These are phyloP conservation scores for Rostratula benghalensis DNA, from an alignment of 2,113 vertebrate species.

Conservation along the genomic window DNA sequence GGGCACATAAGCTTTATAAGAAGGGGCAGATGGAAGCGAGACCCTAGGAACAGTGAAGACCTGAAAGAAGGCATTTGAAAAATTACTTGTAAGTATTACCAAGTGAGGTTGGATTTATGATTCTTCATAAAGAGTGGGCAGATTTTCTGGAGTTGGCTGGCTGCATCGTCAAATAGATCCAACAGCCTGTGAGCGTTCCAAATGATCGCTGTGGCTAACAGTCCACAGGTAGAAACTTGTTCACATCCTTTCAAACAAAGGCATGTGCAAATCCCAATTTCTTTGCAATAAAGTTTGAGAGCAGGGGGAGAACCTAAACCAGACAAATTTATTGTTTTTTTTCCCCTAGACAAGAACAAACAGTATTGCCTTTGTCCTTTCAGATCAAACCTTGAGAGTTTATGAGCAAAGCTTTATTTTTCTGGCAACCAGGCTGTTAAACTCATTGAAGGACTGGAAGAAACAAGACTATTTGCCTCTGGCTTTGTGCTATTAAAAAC, in stretches of 20 bases:
- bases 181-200: neutral
- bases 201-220: neutral
- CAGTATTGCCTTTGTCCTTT: slow-evolving; percentile 12
- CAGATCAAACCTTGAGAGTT: slow-evolving; percentile 20
- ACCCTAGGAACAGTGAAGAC: neutral
- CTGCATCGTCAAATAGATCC: neutral
- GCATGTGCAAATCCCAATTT: neutral
- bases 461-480: neutral
- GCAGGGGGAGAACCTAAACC: neutral
- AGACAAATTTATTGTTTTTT: neutral
- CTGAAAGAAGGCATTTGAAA: slow-evolving; percentile 5
- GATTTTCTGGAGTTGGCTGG: neutral
- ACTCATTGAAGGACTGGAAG: slow-evolving; percentile 8
- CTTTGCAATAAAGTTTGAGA: neutral
- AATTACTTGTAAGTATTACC: neutral
- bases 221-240: neutral
- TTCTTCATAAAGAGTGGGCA: neutral
- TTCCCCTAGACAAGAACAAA: neutral
- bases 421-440: slow-evolving; percentile 22
- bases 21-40: slow-evolving; percentile 20
- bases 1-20: neutral
- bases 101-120: slow-evolving; percentile 2
- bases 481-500: slow-evolving; percentile 29
- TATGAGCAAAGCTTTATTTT: slow-evolving; percentile 8
- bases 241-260: neutral